Evolutionary conservation across 2,888 invertebrate genomes (phyloP).

Genomic region (Neoascia interrupta): DNA sequence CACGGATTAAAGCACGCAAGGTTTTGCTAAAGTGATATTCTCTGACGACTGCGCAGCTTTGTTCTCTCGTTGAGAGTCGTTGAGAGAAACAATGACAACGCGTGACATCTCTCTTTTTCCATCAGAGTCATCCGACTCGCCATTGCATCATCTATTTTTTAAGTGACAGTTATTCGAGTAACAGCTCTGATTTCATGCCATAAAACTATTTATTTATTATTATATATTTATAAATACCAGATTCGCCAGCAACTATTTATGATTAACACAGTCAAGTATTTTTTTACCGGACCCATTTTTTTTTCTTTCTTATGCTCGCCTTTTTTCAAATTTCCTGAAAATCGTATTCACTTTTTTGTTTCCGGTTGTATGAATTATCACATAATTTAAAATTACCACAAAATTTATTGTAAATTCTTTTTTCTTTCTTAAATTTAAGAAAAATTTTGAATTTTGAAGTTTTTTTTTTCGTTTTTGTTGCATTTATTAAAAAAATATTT

Average conservation of each 20-base stretch:
- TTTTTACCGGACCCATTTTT: constrained; percentile 8
- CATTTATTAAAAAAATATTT: constrained; percentile 57
- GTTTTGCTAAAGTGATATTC: constrained; percentile 51
- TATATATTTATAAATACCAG: constrained; percentile 44
- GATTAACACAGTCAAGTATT: constrained; percentile 19
- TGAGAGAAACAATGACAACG: constrained; percentile 15
- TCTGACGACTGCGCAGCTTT: constrained; percentile 29
- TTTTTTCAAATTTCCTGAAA: constrained; percentile 7
- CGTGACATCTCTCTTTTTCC: constrained; percentile 3
- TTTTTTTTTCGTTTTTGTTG: constrained; percentile 58
- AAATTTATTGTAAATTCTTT: constrained; percentile 47
- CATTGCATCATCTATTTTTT: constrained; percentile 43
- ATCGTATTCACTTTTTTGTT: constrained; percentile 11
- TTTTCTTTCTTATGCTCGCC: constrained; percentile 1
- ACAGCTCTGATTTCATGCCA: constrained; percentile 53
- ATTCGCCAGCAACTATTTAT: constrained; percentile 58
- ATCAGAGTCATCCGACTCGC: constrained; percentile 32
- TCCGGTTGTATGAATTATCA: constrained; percentile 23
- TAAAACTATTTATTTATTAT: constrained; percentile 66
- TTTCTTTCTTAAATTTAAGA: constrained; percentile 68
- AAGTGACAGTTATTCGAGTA: constrained; percentile 55
- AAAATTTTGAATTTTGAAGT: constrained; percentile 55
- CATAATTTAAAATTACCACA: constrained; percentile 15
- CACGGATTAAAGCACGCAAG: constrained; percentile 7
- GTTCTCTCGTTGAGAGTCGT: constrained; percentile 1